Base-by-base conservation (phyloP, 1,140 invertebrate genomes). In the Chymomyza costata region DNA sequence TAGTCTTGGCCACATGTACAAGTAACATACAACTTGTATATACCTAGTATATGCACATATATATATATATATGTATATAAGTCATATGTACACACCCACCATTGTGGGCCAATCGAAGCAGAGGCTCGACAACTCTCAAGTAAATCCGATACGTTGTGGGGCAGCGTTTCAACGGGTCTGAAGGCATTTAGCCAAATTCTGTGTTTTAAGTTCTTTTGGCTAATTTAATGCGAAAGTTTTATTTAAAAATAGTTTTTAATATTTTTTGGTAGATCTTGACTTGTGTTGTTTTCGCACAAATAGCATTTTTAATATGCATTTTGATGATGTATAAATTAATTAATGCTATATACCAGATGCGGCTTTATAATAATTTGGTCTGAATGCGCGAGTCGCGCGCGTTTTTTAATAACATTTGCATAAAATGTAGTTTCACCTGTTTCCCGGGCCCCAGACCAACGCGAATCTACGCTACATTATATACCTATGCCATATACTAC, bases 341-440 rank as follows among this genome's bases (percentile, higher is more conserved):
- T 43, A 55, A 53, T 56, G 10, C 46, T 7, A 30, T 47, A 30
- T 30, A 21, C n/a, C n/a, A 30, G 19, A 35, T 34, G 18, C 2
- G 18, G 6, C 15, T n/a, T 18, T 14, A 17, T 37, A 56, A 41
- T 19, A 31, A 31, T 62, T 39, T 61, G 48, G 49, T 28, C 35
- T 49, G 38, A 31, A 44, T 43, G 55, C 61, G 53, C 62, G 60
- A 25, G 21, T 25, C 60, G 48, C 44, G 35, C 51, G 43, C 44
- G 28, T 13, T 40, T 56, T 56, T 61, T 56, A 3, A 14, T 32
- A 55, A 34, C 40, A 82, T 82, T 82, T 73, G 68, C 67, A 82
- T 82, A 82, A 69, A 82, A 82, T 82, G 78, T 78, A 82, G 78
- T 82, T 49, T 49, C 71, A 78, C 71, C 65, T 69, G 78, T 80